A percentile compares a stretch with the other conserved stretches of the same genome.
Conservation (phyloP, 1,140 invertebrate species). For the Spodoptera frugiperda region DNA sequence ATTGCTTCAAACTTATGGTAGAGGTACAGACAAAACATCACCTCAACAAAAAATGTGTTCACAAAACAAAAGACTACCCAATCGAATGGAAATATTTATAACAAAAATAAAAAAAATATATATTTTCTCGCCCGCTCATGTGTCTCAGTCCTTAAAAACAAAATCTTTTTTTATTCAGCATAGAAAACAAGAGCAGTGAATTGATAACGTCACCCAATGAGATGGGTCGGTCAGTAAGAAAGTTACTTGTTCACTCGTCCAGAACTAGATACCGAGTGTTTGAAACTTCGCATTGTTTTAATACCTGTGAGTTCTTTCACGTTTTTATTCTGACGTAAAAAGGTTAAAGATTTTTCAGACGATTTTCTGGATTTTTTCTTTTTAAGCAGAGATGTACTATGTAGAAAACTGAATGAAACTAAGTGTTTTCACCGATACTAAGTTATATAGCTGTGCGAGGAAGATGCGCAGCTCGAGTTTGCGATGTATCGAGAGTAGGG, state of each 20-base stretch:
- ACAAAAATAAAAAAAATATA: not conserved
- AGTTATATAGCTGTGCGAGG: too few species aligned
- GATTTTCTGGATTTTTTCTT: too few species aligned
- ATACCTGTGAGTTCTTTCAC: not conserved
- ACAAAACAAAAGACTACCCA: not conserved
- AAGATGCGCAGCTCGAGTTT: too few species aligned
- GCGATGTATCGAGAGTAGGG: too few species aligned
- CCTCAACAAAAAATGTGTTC: too few species aligned
- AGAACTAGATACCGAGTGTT: conserved; percentile 32
- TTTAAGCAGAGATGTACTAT: too few species aligned
- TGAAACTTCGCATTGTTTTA: conserved; percentile 5
- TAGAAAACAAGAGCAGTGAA: conserved; percentile 31
- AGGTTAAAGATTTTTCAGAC: not conserved
- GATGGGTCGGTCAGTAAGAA: conserved; percentile 40
- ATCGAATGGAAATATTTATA: not conserved
- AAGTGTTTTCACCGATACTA: too few species aligned
- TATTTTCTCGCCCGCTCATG: not conserved
- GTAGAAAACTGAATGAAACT: too few species aligned
- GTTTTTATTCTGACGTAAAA: not conserved
- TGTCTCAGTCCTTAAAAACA: not conserved
- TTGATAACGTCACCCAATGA: conserved; percentile 42
- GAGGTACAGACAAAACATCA: too few species aligned
- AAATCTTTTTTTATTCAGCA: conserved; percentile 30
- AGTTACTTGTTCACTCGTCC: conserved; percentile 17
- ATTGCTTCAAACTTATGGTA: too few species aligned